A percentile compares a stretch with the other conserved stretches of the same genome.
Evolutionary conservation across 1,140 invertebrate species (phyloP).

Genomic region (Drosophila pandora): DNA sequence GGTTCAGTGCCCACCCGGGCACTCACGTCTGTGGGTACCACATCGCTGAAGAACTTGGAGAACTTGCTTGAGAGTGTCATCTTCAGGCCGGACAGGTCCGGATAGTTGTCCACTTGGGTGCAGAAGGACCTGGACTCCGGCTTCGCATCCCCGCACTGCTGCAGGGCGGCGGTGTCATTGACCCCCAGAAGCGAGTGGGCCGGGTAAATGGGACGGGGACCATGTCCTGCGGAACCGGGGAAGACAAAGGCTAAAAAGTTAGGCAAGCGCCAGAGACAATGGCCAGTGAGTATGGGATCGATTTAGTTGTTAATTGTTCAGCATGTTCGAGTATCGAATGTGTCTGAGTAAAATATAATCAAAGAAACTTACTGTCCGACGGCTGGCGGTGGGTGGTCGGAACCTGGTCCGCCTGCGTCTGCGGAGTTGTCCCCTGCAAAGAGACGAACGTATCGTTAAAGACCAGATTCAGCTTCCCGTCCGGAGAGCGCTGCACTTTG

Average conservation of each 20-base stretch:
- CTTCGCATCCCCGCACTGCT: constrained; percentile 55
- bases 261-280: constrained; percentile 58
- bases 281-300: constrained; percentile 51
- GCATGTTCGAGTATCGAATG: constrained; percentile 38
- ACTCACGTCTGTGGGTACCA: constrained; percentile 51
- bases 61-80: constrained; percentile 40
- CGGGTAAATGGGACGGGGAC: not conserved
- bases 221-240: constrained; percentile 46
- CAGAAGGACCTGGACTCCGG: constrained; percentile 63
- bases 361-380: constrained; percentile 55
- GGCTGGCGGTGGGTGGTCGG: not conserved
- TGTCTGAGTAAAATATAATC: not conserved
- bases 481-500: constrained; percentile 81
- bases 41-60: constrained; percentile 66
- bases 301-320: constrained; percentile 68
- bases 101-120: constrained; percentile 72
- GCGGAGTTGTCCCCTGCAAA: constrained; percentile 53
- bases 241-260: constrained; percentile 72
- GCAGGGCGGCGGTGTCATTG: not conserved
- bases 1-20: constrained; percentile 39
- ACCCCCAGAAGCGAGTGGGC: not conserved
- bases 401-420: constrained; percentile 9
- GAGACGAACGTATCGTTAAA: constrained; percentile 77
- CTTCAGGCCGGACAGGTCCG: constrained; percentile 60
- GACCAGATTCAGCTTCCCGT: constrained; percentile 82